A percentile compares a stretch with the other conserved stretches of the same genome.
Evolutionary conservation across 1,140 invertebrate species (phyloP).

Genomic region (Penaeus vannamei): DNA sequence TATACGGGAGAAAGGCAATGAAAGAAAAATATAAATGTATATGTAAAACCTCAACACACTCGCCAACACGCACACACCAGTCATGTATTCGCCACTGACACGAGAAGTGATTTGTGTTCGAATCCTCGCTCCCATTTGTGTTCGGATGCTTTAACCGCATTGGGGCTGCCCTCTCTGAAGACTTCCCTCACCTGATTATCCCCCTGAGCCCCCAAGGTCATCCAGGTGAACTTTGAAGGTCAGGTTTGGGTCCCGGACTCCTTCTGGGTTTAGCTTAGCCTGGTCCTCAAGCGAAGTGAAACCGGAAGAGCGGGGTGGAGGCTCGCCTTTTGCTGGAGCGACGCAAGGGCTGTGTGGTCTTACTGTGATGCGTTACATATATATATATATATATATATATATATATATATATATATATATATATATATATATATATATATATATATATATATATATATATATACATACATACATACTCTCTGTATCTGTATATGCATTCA

Average conservation of each 20-base stretch:
- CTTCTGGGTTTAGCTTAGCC: too few species aligned
- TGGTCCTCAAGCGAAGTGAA: not conserved
- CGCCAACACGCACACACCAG: not conserved
- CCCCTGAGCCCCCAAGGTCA: constrained; percentile 64
- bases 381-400: not conserved
- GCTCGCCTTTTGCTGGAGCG: not conserved
- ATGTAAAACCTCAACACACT: not conserved
- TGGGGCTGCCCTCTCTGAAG: not conserved
- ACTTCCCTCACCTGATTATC: constrained; percentile 61
- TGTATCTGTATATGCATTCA: too few species aligned
- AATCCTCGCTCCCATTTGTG: too few species aligned
- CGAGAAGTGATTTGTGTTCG: not conserved
- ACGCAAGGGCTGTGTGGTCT: not conserved
- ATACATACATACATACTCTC: too few species aligned
- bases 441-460: too few species aligned
- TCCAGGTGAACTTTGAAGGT: constrained; percentile 46
- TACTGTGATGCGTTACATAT: not conserved
- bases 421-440: too few species aligned
- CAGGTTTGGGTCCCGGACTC: too few species aligned
- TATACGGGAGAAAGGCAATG: too few species aligned
- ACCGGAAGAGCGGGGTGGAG: not conserved
- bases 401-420: too few species aligned
- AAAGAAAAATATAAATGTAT: constrained; percentile 2
- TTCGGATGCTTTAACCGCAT: not conserved
- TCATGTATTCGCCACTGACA: not conserved